Percentiles rank a stretch among this genome's conserved stretches.
These are phyloP conservation scores for Ormyrus labotus DNA, from an alignment of 2,888 invertebrate genomes.

Conservation along the genomic window DNA sequence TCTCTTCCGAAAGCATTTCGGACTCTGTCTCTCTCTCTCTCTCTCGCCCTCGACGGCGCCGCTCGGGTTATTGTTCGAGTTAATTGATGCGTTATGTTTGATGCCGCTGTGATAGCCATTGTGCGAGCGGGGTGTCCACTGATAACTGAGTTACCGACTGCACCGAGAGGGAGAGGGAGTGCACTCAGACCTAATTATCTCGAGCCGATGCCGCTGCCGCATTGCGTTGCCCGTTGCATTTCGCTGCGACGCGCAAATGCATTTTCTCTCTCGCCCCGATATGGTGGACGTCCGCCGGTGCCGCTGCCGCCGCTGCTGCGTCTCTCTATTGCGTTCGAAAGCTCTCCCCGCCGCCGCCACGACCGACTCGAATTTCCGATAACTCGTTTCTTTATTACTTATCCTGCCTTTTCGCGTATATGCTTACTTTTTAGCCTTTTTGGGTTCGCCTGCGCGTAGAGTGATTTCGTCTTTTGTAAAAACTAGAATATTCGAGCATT, in stretches of 20 bases:
- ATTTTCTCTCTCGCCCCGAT: slow-evolving; percentile 54
- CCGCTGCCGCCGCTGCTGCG: not conserved
- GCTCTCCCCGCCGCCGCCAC: not conserved
- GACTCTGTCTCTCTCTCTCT: slow-evolving; percentile 8
- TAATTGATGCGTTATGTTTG: slow-evolving; percentile 77
- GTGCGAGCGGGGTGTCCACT: slow-evolving; percentile 72
- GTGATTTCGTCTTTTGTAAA: no score
- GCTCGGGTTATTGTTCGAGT: slow-evolving; percentile 74
- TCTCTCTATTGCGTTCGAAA: not conserved
- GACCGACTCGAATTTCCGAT: slow-evolving; percentile 42
- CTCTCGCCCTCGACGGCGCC: not conserved
- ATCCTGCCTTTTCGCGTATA: no score
- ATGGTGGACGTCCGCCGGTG: slow-evolving; percentile 15
- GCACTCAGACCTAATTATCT: slow-evolving; percentile 77
- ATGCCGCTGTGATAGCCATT: slow-evolving; percentile 76
- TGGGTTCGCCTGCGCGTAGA: no score
- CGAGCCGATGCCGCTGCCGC: slow-evolving; percentile 64
- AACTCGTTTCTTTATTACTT: slow-evolving; percentile 35
- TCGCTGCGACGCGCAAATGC: slow-evolving; percentile 70
- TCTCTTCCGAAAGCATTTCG: slow-evolving; percentile 31
- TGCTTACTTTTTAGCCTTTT: no score
- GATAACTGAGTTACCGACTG: slow-evolving; percentile 76
- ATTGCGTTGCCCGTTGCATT: slow-evolving; percentile 50
- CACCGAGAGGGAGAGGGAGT: slow-evolving; percentile 69
- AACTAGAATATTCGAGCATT: no score